Percentiles rank a stretch among this genome's conserved stretches.
phyloP scores from a whole-genome alignment of 1,140 invertebrate genomes.

The Drosophila tsacasi region DNA sequence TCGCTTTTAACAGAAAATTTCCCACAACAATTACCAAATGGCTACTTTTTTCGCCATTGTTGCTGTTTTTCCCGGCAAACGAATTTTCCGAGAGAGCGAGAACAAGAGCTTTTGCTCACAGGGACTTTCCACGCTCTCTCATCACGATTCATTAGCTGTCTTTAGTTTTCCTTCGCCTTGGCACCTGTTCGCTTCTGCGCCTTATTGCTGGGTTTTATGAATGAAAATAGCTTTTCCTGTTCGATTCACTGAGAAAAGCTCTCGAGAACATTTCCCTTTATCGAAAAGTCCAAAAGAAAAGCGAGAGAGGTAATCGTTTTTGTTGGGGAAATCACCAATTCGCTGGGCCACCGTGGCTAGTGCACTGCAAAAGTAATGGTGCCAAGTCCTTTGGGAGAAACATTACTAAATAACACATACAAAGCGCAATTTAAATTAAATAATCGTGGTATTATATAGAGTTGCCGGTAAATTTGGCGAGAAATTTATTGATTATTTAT shows the following conservation, averaged over 20 bases:
- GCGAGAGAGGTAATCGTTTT: not conserved
- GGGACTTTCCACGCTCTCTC: slow-evolving; percentile 31
- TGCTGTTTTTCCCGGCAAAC: slow-evolving; percentile 34
- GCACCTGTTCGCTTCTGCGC: slow-evolving; percentile 65
- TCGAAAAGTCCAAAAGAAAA: slow-evolving; percentile 3
- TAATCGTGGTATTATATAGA: not conserved
- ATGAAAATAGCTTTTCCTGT: slow-evolving; percentile 60
- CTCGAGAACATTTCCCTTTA: slow-evolving; percentile 24
- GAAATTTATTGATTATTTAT: not conserved
- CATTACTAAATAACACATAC: no score
- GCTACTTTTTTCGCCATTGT: slow-evolving; percentile 33
- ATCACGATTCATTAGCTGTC: slow-evolving; percentile 21
- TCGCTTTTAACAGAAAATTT: slow-evolving; percentile 50
- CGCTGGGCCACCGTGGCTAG: not conserved
- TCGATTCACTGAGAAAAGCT: slow-evolving; percentile 21
- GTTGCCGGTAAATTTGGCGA: not conserved
- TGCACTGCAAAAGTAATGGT: slow-evolving; percentile 17
- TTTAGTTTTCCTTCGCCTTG: slow-evolving; percentile 39
- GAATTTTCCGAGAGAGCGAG: slow-evolving; percentile 21
- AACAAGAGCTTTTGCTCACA: slow-evolving; percentile 36
- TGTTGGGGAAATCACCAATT: slow-evolving; percentile 11
- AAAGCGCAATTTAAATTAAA: not conserved
- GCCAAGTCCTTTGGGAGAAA: slow-evolving; percentile 6
- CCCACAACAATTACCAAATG: slow-evolving; percentile 61
- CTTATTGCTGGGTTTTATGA: slow-evolving; percentile 60